A percentile compares a stretch with the other conserved stretches of the same genome.
phyloP scores from a whole-genome alignment of 2,888 invertebrate species.

The Phalangium opilio region DNA sequence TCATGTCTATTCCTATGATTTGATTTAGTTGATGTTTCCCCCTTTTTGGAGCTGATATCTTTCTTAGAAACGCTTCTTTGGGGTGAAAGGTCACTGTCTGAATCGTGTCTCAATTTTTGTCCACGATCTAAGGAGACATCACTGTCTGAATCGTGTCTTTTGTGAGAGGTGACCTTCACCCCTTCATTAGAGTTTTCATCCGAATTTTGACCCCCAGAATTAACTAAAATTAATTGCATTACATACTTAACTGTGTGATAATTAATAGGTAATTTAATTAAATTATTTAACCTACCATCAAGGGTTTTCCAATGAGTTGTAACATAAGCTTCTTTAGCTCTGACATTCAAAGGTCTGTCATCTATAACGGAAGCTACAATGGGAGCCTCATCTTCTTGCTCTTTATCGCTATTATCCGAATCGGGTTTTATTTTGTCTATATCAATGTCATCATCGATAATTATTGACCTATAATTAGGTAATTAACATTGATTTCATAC shows the following conservation, averaged over 20 bases:
- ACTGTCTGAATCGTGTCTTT: background rate
- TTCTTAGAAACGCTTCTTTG: too few relatives aligned
- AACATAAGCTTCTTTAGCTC: constrained; percentile 24
- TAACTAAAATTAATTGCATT: too few relatives aligned
- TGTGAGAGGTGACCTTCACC: background rate
- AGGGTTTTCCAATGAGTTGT: constrained; percentile 15
- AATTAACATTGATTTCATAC: too few relatives aligned
- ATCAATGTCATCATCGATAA: constrained; percentile 18
- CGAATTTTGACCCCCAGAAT: too few relatives aligned
- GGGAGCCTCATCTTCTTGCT: constrained; percentile 72
- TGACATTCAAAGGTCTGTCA: constrained; percentile 53
- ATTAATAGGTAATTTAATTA: too few relatives aligned
- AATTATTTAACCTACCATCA: background rate
- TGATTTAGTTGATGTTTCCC: too few relatives aligned
- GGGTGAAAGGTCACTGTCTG: background rate
- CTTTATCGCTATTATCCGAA: constrained; percentile 48
- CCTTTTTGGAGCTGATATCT: too few relatives aligned
- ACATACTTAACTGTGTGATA: too few relatives aligned
- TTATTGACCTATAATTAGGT: constrained; percentile 12
- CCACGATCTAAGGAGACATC: background rate
- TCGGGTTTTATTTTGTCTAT: constrained; percentile 30
- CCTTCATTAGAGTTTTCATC: too few relatives aligned
- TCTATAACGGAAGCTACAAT: constrained; percentile 75
- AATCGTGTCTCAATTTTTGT: background rate
- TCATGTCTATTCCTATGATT: too few relatives aligned